Evolutionary conservation across 2,113 vertebrate species (phyloP), one percentile per base, ranked within the genome.

Genomic region (Mastomys natalensis): DNA sequence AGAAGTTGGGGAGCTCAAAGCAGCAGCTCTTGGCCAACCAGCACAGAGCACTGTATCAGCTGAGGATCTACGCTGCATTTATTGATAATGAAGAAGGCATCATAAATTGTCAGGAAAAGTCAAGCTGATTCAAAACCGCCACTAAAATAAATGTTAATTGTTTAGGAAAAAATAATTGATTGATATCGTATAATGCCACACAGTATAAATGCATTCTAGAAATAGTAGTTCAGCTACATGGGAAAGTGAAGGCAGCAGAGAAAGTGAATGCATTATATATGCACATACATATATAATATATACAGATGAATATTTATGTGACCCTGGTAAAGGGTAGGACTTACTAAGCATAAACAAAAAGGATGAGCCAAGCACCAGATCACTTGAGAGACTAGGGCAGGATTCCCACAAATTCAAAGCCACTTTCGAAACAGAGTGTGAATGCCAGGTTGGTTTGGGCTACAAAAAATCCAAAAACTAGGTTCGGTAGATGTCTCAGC

Each of bases 91-190:
- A 93, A 81, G 21, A 37, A 82, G 34, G 13, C 48, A 76, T 9
- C 31, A 11, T 66, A 90, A 70, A 76, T 74, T 51, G 62, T 43
- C 58, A 68, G n/a, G 45, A 93, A 51, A 81, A 87, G 17, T 17
- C 43, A 53, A 43, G 16, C 10, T 43, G 48, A 81, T 45, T 68
- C 58, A 68, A 95, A 73, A 45, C 21, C 34, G 11, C 10, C 74
- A 68, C 24, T 62, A 68, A 81, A 80, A 94, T 70, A 94, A 94
- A 64, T 92, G 64, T 51, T 58, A 58, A 60, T 53, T 84, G 53
- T 74, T 93, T 73, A 40, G 45, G 0, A 73, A 87, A 88, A 68
- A 43, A n/a, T 51, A 68, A 84, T 48, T 78, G 3, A 70, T 15
- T 62, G 40, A 29, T 48, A 5, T 81, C 77, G 48, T 78, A 24